Evolutionary conservation across 2,113 vertebrate genomes (phyloP).

Genomic region (Prunella himalayana): DNA sequence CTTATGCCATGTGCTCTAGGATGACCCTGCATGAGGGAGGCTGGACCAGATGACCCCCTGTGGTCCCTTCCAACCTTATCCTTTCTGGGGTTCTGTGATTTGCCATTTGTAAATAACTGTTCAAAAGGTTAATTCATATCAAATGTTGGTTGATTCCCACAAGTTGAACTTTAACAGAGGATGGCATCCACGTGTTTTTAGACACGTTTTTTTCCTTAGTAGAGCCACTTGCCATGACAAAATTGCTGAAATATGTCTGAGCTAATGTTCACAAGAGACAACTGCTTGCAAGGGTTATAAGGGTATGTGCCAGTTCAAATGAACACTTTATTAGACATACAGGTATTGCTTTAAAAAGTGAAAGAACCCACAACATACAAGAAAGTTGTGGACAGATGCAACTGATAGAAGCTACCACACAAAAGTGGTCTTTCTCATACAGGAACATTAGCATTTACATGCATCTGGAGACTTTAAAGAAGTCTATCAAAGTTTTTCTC

Average conservation of each 20-base stretch:
- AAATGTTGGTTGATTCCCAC: background rate
- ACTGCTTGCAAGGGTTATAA: background rate
- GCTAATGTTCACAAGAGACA: background rate
- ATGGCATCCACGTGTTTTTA: background rate
- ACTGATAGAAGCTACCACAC: background rate
- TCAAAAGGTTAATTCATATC: background rate
- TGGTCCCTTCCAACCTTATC: background rate
- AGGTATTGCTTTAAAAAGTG: background rate
- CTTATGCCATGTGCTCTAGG: background rate
- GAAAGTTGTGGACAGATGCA: background rate
- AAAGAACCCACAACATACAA: background rate
- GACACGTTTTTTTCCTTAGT: background rate
- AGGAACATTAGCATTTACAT: background rate
- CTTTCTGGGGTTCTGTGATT: background rate
- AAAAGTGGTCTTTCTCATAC: background rate
- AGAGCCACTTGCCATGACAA: background rate
- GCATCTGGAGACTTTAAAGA: background rate
- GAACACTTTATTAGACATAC: background rate
- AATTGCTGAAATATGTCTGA: background rate
- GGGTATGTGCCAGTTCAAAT: background rate
- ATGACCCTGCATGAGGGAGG: background rate
- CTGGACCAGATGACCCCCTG: background rate
- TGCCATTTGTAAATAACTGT: background rate
- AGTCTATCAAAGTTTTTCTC: background rate
- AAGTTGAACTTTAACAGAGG: background rate